Evolutionary conservation across 2,888 invertebrate species (phyloP).

Genomic region (Anoncus sp.): DNA sequence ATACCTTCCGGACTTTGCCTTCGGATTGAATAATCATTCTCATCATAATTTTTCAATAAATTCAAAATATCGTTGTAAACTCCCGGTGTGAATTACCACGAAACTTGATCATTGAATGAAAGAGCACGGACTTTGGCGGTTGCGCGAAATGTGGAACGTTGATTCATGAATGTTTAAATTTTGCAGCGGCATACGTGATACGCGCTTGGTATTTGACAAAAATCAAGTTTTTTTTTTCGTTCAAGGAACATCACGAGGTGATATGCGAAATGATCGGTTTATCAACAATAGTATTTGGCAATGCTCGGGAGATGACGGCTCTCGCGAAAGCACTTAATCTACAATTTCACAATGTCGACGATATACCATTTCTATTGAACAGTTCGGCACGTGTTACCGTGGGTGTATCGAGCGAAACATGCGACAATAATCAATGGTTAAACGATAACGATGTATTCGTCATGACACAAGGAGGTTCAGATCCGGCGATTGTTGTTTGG

Average conservation of each 20-base stretch:
- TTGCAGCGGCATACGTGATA: too few relatives aligned
- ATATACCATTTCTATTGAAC: constrained; percentile 78
- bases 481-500: constrained; percentile 79
- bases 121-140: too few relatives aligned
- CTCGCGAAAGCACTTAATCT: constrained; percentile 76
- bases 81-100: too few relatives aligned
- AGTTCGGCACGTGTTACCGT: constrained; percentile 77
- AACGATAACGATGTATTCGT: constrained; percentile 76
- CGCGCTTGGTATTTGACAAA: too few relatives aligned
- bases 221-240: constrained; percentile 9
- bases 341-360: constrained; percentile 74
- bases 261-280: constrained; percentile 79
- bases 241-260: constrained; percentile 76
- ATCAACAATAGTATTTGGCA: constrained; percentile 79
- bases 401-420: constrained; percentile 71
- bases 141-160: too few relatives aligned
- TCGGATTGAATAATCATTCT: too few relatives aligned
- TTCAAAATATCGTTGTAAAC: too few relatives aligned
- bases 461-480: constrained; percentile 78
- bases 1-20: too few relatives aligned
- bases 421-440: constrained; percentile 74
- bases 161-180: too few relatives aligned
- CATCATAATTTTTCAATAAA: too few relatives aligned
- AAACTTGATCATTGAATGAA: too few relatives aligned
- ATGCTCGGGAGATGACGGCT: constrained; percentile 77